Evolutionary conservation across 2,888 invertebrate genomes (phyloP).

Genomic region (Syrista parreyssii): DNA sequence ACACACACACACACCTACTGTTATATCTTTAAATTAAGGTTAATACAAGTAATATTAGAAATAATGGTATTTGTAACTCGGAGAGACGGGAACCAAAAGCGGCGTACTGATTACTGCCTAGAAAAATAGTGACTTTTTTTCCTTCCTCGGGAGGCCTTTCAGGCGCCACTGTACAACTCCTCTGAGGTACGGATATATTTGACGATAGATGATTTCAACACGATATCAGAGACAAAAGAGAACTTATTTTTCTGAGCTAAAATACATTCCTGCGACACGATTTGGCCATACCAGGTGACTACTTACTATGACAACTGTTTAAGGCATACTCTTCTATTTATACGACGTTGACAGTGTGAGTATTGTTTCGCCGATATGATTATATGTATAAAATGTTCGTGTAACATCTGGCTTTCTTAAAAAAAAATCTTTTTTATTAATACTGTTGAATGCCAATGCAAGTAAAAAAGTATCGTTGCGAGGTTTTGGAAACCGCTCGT

Average conservation of each 20-base stretch:
- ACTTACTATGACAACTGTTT: slow-evolving; percentile 14
- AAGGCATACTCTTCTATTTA: slow-evolving; percentile 15
- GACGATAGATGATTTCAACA: slow-evolving; percentile 27
- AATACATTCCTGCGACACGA: slow-evolving; percentile 54
- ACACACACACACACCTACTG: slow-evolving; percentile 22
- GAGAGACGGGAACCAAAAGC: slow-evolving; percentile 28
- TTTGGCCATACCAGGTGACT: slow-evolving; percentile 18
- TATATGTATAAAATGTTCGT: not conserved
- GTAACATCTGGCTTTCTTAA: not conserved
- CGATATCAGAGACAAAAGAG: slow-evolving; percentile 30
- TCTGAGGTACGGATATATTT: slow-evolving; percentile 35
- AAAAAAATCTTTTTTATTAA: not conserved
- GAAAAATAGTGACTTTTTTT: not conserved
- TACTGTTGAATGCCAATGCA: not conserved
- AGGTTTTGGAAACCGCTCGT: not conserved
- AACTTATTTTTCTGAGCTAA: slow-evolving; percentile 50
- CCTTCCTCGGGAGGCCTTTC: not conserved
- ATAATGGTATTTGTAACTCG: slow-evolving; percentile 54
- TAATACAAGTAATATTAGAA: slow-evolving; percentile 48
- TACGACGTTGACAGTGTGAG: slow-evolving; percentile 3
- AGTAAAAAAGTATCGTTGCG: not conserved
- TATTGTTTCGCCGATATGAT: slow-evolving; percentile 2
- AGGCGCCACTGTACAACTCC: slow-evolving; percentile 26
- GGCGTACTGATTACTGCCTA: not conserved
- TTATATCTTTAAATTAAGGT: slow-evolving; percentile 32